Conservation (phyloP, 2,888 invertebrate species). For the Unio pictorum region DNA sequence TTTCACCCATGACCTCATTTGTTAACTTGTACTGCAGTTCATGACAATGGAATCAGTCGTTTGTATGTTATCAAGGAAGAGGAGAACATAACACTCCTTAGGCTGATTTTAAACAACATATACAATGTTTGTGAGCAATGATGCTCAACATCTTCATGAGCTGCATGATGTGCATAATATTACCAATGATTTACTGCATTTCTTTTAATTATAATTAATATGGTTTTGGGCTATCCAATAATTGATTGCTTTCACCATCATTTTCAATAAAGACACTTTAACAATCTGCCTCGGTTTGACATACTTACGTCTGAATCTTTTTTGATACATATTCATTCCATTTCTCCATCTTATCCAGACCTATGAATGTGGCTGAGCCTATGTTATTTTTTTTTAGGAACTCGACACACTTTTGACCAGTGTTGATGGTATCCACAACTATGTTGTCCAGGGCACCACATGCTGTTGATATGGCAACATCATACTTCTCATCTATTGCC, state of each 20-base stretch:
- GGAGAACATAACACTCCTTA: too few relatives aligned
- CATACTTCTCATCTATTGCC: constrained; percentile 91
- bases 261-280: neutral
- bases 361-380: constrained; percentile 90
- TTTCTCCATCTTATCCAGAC: constrained; percentile 81
- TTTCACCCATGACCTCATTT: too few relatives aligned
- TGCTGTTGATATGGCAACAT: constrained; percentile 95
- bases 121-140: neutral
- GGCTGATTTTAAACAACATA: neutral
- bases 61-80: too few relatives aligned
- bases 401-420: constrained; percentile 88
- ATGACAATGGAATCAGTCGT: too few relatives aligned
- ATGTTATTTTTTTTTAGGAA: constrained; percentile 84
- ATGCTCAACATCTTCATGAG: neutral
- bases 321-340: constrained; percentile 62
- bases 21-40: too few relatives aligned
- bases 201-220: too few relatives aligned
- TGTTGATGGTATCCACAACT: constrained; percentile 89
- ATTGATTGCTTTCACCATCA: neutral
- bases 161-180: neutral
- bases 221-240: too few relatives aligned
- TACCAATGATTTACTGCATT: neutral
- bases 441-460: constrained; percentile 90
- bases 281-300: neutral
- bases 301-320: constrained; percentile 65